A percentile compares a stretch with the other conserved stretches of the same genome.
phyloP scores from a whole-genome alignment of 2,797 vertebrate genomes.

The Tokudaia tokunoshimensis region DNA sequence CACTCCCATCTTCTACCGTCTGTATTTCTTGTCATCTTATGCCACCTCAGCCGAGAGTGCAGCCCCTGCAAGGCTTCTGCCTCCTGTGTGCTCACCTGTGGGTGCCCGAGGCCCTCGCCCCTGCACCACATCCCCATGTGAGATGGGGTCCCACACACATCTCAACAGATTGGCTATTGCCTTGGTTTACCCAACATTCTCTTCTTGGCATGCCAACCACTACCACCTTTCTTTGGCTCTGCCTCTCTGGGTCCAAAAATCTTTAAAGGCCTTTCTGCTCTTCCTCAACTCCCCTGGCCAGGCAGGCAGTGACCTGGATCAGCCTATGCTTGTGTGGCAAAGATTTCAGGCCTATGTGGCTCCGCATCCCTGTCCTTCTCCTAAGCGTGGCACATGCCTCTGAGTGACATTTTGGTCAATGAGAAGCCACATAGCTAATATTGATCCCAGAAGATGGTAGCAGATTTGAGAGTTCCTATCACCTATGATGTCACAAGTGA shows the following conservation, averaged over 20 bases:
- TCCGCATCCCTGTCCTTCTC: background rate
- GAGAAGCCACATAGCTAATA: background rate
- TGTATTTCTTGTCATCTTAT: background rate
- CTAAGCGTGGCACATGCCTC: background rate
- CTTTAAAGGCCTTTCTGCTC: background rate
- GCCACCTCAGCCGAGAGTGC: background rate
- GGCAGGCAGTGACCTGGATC: no score
- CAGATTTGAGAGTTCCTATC: background rate
- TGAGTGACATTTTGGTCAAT: background rate
- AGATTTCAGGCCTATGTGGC: background rate
- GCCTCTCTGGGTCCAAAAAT: background rate
- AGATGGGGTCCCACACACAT: background rate
- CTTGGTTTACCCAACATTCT: background rate
- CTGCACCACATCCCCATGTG: no score
- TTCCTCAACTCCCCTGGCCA: background rate
- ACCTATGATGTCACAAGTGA: background rate
- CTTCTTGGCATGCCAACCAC: background rate
- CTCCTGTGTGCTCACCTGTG: background rate
- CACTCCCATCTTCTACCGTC: background rate
- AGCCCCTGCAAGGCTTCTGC: background rate
- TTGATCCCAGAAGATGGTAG: background rate
- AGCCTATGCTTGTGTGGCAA: background rate
- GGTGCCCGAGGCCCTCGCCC: background rate
- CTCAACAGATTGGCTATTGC: background rate
- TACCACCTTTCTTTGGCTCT: background rate